Evolutionary conservation across 2,888 invertebrate species (phyloP).

Genomic region (Drosophila paucipuncta): DNA sequence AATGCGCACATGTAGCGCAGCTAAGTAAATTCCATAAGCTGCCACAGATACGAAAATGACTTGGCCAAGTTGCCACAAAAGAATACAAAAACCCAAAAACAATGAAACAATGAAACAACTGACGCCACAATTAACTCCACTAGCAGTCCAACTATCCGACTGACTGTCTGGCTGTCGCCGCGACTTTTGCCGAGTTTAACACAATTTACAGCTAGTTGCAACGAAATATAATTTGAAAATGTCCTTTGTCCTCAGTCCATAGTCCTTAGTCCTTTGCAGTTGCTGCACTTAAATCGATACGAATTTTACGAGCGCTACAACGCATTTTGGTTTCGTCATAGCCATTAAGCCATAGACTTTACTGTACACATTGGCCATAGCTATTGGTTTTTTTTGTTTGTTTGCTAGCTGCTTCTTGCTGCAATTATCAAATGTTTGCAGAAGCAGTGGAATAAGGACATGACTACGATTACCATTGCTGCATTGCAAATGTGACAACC

Average conservation of each 20-base stretch:
- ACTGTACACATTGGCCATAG: conserved; percentile 42
- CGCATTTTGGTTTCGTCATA: conserved; percentile 65
- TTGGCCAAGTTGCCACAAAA: conserved; percentile 34
- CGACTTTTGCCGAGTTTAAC: conserved; percentile 51
- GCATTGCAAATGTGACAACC: conserved; percentile 70
- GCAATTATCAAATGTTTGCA: conserved; percentile 68
- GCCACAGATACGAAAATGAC: conserved; percentile 23
- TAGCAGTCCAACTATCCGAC: conserved; percentile 51
- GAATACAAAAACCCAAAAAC: conserved; percentile 19
- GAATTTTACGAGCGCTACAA: conserved; percentile 37
- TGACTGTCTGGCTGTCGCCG: conserved; percentile 43
- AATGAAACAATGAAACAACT: conserved; percentile 20
- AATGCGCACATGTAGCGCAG: conserved; percentile 49
- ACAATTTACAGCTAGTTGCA: conserved; percentile 66
- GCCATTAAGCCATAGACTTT: conserved; percentile 56
- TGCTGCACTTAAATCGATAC: conserved; percentile 63
- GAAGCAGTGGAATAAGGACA: conserved; percentile 49
- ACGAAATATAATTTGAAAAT: conserved; percentile 49
- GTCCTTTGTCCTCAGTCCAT: conserved; percentile 34
- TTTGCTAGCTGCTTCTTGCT: neutral
- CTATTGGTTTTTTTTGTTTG: conserved; percentile 45
- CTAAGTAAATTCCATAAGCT: conserved; percentile 44
- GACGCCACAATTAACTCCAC: conserved; percentile 67
- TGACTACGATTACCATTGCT: conserved; percentile 44
- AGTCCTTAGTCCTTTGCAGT: conserved; percentile 29